phyloP scores from a whole-genome alignment of 2,797 vertebrate species.

The Hemibagrus guttatus region DNA sequence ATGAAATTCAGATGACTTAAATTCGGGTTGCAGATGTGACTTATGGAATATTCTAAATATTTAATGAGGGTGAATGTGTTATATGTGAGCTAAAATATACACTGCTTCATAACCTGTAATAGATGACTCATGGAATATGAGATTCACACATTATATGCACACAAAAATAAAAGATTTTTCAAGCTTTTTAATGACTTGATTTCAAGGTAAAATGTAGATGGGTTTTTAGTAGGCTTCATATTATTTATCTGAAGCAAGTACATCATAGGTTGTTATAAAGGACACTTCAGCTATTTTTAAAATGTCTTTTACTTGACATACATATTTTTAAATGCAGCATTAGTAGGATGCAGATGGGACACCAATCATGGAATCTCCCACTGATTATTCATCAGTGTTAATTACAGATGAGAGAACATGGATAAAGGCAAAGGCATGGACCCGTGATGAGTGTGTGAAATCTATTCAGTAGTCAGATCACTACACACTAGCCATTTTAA shows the following conservation, averaged over 20 bases:
- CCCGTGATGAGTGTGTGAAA: neutral
- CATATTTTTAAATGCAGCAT: neutral
- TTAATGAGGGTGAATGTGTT: neutral
- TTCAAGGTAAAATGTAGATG: neutral
- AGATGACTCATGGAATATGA: neutral
- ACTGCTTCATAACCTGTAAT: neutral
- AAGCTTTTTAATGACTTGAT: neutral
- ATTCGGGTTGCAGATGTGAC: neutral
- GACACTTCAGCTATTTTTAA: neutral
- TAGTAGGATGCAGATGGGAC: neutral
- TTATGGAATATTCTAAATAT: neutral
- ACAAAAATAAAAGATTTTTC: neutral
- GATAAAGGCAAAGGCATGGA: neutral
- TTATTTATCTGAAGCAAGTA: neutral
- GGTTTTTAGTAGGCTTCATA: neutral
- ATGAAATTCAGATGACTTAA: neutral
- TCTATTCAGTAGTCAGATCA: neutral
- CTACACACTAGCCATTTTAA: neutral
- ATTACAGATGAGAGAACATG: constrained; percentile 10
- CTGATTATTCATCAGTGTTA: neutral
- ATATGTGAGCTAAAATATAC: neutral
- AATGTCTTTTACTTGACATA: neutral
- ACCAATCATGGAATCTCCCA: neutral
- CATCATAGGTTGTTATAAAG: neutral
- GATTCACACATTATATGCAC: neutral